Conservation (phyloP, 2,888 invertebrate species). For the Mechanitis mazaeus region DNA sequence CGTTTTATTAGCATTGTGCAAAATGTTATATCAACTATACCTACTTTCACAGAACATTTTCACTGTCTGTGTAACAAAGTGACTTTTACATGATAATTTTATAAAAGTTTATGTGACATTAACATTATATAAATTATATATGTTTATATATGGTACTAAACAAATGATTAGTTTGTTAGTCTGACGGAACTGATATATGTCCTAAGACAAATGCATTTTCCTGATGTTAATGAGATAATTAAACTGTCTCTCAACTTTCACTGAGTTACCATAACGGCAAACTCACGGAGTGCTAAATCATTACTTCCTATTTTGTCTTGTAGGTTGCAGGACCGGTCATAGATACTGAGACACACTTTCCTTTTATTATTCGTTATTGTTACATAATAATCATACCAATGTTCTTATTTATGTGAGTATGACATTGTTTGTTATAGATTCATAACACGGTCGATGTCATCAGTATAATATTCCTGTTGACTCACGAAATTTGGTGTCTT, state of each 20-base stretch:
- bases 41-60: constrained; percentile 51
- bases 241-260: constrained; percentile 26
- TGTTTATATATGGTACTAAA: neutral
- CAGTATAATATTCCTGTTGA: constrained; percentile 6
- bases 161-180: neutral
- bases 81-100: constrained; percentile 31
- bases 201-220: constrained; percentile 7
- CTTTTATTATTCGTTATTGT: constrained; percentile 49
- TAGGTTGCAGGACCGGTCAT: constrained; percentile 24
- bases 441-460: constrained; percentile 24
- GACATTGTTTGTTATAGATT: constrained; percentile 34
- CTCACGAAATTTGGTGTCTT: no score
- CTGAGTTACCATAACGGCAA: constrained; percentile 19
- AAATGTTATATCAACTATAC: constrained; percentile 56
- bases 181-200: neutral
- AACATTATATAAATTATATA: neutral
- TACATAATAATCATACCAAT: constrained; percentile 37
- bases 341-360: constrained; percentile 42
- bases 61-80: constrained; percentile 30
- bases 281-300: constrained; percentile 14
- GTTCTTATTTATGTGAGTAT: constrained; percentile 39
- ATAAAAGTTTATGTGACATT: constrained; percentile 3
- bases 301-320: constrained; percentile 26
- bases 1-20: constrained; percentile 51
- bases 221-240: constrained; percentile 26